Evolutionary conservation across 2,888 invertebrate genomes (phyloP).

Genomic region (Pterostichus niger): DNA sequence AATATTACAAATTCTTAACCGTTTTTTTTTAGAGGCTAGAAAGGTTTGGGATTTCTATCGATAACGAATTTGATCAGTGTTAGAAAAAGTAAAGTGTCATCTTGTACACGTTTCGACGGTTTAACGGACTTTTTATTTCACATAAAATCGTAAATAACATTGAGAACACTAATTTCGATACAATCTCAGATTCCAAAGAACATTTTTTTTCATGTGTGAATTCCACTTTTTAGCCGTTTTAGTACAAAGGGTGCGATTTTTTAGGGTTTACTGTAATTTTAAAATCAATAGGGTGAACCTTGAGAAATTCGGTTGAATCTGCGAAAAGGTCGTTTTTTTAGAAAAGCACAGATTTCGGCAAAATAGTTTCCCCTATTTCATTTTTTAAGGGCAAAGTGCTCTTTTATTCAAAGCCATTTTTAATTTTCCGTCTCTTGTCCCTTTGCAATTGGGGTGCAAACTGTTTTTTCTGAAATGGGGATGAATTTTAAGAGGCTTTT

Average conservation of each 20-base stretch:
- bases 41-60: not conserved
- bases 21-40: not conserved
- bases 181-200: conserved; percentile 49
- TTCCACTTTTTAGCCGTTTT: conserved; percentile 68
- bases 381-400: conserved; percentile 74
- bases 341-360: conserved; percentile 66
- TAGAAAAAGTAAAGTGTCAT: conserved; percentile 36
- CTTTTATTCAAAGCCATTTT: conserved; percentile 72
- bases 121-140: conserved; percentile 58
- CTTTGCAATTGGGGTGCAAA: conserved; percentile 71
- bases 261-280: conserved; percentile 71
- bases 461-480: conserved; percentile 70
- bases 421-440: conserved; percentile 74
- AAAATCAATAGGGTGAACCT: conserved; percentile 72
- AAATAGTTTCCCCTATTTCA: conserved; percentile 71
- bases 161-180: conserved; percentile 40
- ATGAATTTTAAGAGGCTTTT: conserved; percentile 72
- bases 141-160: conserved; percentile 50
- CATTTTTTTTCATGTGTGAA: conserved; percentile 44
- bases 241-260: conserved; percentile 68
- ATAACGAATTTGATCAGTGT: conserved; percentile 6
- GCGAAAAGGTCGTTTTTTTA: conserved; percentile 72
- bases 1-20: conserved; percentile 7
- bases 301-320: conserved; percentile 75
- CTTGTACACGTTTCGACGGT: not conserved